phyloP scores from a whole-genome alignment of 2,888 invertebrate genomes.

The Boloria euphrosyne region DNA sequence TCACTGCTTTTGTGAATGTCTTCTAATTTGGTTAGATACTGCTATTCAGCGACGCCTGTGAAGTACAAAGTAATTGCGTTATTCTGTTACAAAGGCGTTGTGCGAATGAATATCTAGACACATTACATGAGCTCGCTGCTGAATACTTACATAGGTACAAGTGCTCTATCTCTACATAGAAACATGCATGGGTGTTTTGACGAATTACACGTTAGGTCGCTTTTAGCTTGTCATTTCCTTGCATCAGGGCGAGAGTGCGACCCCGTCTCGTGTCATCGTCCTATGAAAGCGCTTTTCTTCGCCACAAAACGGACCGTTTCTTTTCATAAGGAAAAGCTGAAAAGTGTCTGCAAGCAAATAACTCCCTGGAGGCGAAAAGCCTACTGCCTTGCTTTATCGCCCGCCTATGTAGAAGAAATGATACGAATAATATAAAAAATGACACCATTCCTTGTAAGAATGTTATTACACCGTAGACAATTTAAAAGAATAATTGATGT shows the following conservation, averaged over 20 bases:
- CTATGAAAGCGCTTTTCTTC: conserved; percentile 81
- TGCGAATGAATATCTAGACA: conserved; percentile 56
- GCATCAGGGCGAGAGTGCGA: conserved; percentile 76
- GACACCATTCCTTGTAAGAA: conserved; percentile 46
- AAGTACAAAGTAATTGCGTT: conserved; percentile 62
- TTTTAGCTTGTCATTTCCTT: conserved; percentile 73
- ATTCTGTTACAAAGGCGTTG: conserved; percentile 53
- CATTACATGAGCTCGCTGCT: conserved; percentile 48
- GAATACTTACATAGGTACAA: conserved; percentile 45
- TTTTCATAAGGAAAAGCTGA: conserved; percentile 82
- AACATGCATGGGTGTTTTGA: conserved; percentile 60
- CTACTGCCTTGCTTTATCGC: conserved; percentile 78
- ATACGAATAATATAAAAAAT: conserved; percentile 71
- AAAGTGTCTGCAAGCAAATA: conserved; percentile 82
- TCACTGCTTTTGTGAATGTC: conserved; percentile 37
- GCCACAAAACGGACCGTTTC: conserved; percentile 81
- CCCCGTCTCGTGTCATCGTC: conserved; percentile 82
- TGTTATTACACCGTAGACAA: conserved; percentile 35
- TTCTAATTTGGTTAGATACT: conserved; percentile 44
- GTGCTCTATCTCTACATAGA: conserved; percentile 38
- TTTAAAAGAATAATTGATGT: conserved; percentile 34
- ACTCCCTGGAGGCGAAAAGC: conserved; percentile 79
- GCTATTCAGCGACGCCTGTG: conserved; percentile 55
- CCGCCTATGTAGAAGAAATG: conserved; percentile 59
- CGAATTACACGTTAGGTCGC: conserved; percentile 76